Evolutionary conservation across 2,888 invertebrate genomes (phyloP).

Genomic region (Hoplodrina ambigua): DNA sequence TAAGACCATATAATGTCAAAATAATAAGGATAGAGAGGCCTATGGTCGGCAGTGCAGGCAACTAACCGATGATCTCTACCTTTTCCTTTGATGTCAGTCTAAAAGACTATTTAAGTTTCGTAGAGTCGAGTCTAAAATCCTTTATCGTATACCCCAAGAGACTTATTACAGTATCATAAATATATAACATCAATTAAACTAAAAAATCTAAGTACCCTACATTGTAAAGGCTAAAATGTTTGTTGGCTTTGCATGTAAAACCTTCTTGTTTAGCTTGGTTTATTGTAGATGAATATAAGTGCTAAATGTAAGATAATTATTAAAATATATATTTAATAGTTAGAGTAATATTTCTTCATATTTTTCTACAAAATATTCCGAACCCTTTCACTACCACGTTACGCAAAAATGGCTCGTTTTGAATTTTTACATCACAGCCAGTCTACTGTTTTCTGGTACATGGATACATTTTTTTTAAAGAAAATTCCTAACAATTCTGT

Average conservation of each 20-base stretch:
- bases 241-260: constrained; percentile 70
- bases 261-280: constrained; percentile 66
- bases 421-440: not conserved
- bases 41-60: constrained; percentile 43
- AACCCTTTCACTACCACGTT: constrained; percentile 47
- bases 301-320: constrained; percentile 73
- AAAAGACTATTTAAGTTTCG: constrained; percentile 57
- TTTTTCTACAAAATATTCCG: constrained; percentile 83
- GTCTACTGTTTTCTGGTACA: not conserved
- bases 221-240: constrained; percentile 53
- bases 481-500: not conserved
- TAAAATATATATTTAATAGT: constrained; percentile 71
- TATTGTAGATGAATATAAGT: constrained; percentile 67
- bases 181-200: constrained; percentile 49
- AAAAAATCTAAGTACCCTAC: constrained; percentile 44
- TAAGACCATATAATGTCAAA: constrained; percentile 56
- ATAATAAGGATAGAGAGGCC: constrained; percentile 53
- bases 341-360: constrained; percentile 84
- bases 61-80: constrained; percentile 40
- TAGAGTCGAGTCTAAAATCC: constrained; percentile 43
- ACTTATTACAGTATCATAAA: constrained; percentile 61
- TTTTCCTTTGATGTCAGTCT: constrained; percentile 58
- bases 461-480: not conserved
- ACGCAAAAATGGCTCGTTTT: constrained; percentile 5
- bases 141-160: constrained; percentile 55